Base-by-base conservation (phyloP, 2,888 invertebrate species). In the Empis stercorea region DNA sequence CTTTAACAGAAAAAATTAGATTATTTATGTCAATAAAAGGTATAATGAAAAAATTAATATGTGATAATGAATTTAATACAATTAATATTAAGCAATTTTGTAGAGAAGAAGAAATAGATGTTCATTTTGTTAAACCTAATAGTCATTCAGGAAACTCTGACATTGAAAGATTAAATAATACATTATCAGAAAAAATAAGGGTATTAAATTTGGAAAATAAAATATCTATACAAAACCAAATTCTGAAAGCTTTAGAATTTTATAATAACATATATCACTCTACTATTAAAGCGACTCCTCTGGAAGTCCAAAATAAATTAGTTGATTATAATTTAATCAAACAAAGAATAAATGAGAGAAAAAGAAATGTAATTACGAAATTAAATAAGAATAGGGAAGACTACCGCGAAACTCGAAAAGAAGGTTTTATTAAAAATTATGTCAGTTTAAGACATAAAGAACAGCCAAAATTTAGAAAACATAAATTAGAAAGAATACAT, bases 401-500 rank as follows among this genome's bases (percentile, higher is more conserved):
- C 13, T 43, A 43, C 14, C 9, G n/a, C 6, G 43, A 43, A 43
- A 20, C 30, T n/a, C 23, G 44, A 30, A 15, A 37, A 27, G 30
- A 17, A 6, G 44, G 37, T 20, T 38, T 27, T 30, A 44, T 44
- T 4, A 38, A 44, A 44, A 37, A 44, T 30, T 44, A 44, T 27
- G 37, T 30, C 15, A 27, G 30, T 14, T 11, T 44, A 7, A 36
- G 48, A 10, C 48, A 44, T 30, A 48, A 48, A 20, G 44, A 45
- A 16, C 23, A 30, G 20, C 30, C 43, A 13, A 30, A 45, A 43
- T 50, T 44, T 42, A 44, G 48, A 42, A 48, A 48, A 44, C 41
- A 44, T 30, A 30, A 34, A 13, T 17, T 48, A 37, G 6, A 32
- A 34, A 41, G 27, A 30, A 13, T 44, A n/a, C 47, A 48, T 32